A percentile compares a stretch with the other conserved stretches of the same genome.
Conservation (phyloP, 2,113 vertebrate genomes). For the Triplophysa rosa region DNA sequence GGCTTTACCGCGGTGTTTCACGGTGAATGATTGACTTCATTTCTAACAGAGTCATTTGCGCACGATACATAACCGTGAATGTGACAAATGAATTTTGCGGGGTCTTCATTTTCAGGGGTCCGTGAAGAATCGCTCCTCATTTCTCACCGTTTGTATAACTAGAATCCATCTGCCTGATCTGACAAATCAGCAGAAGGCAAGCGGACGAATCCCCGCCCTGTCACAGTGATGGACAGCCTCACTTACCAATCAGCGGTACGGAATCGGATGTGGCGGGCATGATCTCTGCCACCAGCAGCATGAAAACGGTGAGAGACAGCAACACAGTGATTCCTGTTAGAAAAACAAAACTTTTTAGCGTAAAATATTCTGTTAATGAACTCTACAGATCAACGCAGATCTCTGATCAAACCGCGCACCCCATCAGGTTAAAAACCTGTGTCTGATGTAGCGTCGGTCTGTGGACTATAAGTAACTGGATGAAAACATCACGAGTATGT, state of each 20-base stretch:
- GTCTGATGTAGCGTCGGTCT: neutral
- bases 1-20: constrained; percentile 3
- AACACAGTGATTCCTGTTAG: constrained; percentile 56
- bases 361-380: constrained; percentile 10
- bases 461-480: too few species aligned
- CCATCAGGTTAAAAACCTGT: too few species aligned
- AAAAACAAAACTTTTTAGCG: neutral
- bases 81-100: constrained; percentile 7
- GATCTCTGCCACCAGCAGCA: constrained; percentile 60
- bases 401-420: too few species aligned
- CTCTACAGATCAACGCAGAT: constrained; percentile 34
- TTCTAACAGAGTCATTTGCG: neutral
- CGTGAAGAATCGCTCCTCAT: constrained; percentile 4
- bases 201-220: neutral
- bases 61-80: constrained; percentile 19
- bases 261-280: constrained; percentile 60
- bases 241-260: constrained; percentile 59
- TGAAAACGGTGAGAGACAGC: constrained; percentile 58
- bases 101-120: constrained; percentile 1
- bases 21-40: neutral
- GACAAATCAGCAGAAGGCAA: constrained; percentile 1
- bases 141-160: constrained; percentile 1
- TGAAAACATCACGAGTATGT: too few species aligned
- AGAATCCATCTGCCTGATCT: neutral
- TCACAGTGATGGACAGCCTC: constrained; percentile 17